Percentiles rank a stretch among this genome's conserved stretches.
Evolutionary conservation across 2,888 invertebrate species (phyloP).

Genomic region (Lochmaea crataegi): DNA sequence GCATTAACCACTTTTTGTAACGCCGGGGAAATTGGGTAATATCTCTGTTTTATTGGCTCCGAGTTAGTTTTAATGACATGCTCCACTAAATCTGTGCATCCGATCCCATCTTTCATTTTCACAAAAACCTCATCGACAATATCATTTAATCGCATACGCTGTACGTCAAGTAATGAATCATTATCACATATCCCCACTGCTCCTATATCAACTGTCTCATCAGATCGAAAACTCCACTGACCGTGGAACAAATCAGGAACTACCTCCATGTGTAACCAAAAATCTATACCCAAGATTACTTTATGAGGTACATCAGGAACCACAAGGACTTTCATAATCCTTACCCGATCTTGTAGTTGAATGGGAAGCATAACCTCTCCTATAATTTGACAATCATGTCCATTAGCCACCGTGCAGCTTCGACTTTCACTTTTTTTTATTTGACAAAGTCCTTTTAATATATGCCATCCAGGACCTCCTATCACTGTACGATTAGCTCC

Average conservation of each 20-base stretch:
- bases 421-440: neutral
- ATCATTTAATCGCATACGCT: too few relatives aligned
- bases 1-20: too few relatives aligned
- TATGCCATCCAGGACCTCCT: neutral
- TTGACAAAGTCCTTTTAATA: neutral
- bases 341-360: constrained; percentile 8
- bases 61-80: too few relatives aligned
- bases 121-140: too few relatives aligned
- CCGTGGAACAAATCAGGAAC: too few relatives aligned
- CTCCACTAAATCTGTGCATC: too few relatives aligned
- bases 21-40: too few relatives aligned
- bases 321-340: constrained; percentile 7
- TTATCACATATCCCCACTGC: too few relatives aligned
- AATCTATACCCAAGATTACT: constrained; percentile 27
- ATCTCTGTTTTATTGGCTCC: too few relatives aligned
- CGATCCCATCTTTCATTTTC: neutral
- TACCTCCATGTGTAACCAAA: constrained; percentile 22
- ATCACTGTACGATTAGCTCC: neutral
- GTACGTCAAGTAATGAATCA: too few relatives aligned
- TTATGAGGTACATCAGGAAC: constrained; percentile 20
- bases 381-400: neutral
- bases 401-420: constrained; percentile 21
- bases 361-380: constrained; percentile 17
- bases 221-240: too few relatives aligned
- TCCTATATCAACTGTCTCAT: too few relatives aligned